These are phyloP conservation scores for Philhelius pedissequus DNA, from an alignment of 2,888 invertebrate genomes.

Conservation along the genomic window DNA sequence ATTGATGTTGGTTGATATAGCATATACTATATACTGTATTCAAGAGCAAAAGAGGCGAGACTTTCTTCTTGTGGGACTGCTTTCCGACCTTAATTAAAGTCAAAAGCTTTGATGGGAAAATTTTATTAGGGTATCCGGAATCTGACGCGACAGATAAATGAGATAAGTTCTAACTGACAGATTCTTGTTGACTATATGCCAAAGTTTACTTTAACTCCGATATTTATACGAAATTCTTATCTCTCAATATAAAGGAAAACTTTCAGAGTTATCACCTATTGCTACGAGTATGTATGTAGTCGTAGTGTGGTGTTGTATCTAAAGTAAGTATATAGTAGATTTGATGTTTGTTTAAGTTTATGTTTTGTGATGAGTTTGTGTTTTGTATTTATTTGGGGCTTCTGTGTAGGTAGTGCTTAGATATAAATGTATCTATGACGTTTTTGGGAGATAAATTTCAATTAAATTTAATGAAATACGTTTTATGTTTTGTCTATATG, in stretches of 20 bases:
- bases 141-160: constrained; percentile 68
- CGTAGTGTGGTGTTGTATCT: no score
- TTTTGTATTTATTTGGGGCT: constrained; percentile 31
- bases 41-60: not conserved
- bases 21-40: no score
- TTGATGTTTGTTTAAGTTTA: constrained; percentile 67
- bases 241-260: constrained; percentile 27
- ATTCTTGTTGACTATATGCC: constrained; percentile 61
- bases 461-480: constrained; percentile 67
- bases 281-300: no score
- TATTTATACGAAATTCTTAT: not conserved
- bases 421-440: not conserved
- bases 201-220: not conserved
- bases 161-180: constrained; percentile 67
- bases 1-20: no score
- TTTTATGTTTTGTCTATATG: constrained; percentile 21
- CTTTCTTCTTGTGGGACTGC: constrained; percentile 38
- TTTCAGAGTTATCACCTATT: constrained; percentile 17
- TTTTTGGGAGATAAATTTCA: constrained; percentile 65
- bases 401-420: not conserved
- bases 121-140: constrained; percentile 67
- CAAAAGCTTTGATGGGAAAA: constrained; percentile 67
- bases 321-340: no score
- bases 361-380: constrained; percentile 14
- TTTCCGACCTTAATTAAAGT: constrained; percentile 68